Conservation (phyloP, 2,888 invertebrate genomes). For the Melangyna quadrimaculata region DNA sequence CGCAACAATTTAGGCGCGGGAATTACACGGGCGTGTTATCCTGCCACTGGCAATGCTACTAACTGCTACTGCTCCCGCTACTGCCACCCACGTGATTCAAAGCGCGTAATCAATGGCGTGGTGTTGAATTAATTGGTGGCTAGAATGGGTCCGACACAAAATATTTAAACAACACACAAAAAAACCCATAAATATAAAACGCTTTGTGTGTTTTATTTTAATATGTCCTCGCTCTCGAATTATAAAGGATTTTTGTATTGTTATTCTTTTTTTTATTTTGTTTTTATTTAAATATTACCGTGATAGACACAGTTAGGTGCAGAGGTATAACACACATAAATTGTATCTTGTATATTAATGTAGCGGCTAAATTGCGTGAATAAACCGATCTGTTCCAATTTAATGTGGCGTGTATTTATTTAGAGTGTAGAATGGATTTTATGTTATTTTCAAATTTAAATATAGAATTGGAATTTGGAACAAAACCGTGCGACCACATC, state of each 20-base stretch:
- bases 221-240: constrained; percentile 32
- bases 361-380: constrained; percentile 56
- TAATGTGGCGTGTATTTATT: constrained; percentile 17
- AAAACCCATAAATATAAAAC: constrained; percentile 31
- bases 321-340: constrained; percentile 10
- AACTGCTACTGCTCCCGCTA: background rate
- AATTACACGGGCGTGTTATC: constrained; percentile 43
- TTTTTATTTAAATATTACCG: background rate
- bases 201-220: constrained; percentile 62
- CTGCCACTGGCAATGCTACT: background rate
- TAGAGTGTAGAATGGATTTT: constrained; percentile 8
- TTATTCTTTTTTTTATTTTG: background rate
- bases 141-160: constrained; percentile 45
- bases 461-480: constrained; percentile 59
- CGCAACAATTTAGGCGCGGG: constrained; percentile 67
- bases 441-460: constrained; percentile 23
- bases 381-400: constrained; percentile 53
- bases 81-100: background rate
- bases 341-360: constrained; percentile 41
- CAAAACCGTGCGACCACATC: constrained; percentile 56
- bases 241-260: constrained; percentile 37
- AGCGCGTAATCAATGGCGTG: constrained; percentile 58
- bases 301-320: constrained; percentile 12
- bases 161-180: constrained; percentile 1
- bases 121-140: constrained; percentile 71